A percentile compares a stretch with the other conserved stretches of the same genome.
phyloP scores from a whole-genome alignment of 2,888 invertebrate genomes.

The Ecdyonurus torrentis region DNA sequence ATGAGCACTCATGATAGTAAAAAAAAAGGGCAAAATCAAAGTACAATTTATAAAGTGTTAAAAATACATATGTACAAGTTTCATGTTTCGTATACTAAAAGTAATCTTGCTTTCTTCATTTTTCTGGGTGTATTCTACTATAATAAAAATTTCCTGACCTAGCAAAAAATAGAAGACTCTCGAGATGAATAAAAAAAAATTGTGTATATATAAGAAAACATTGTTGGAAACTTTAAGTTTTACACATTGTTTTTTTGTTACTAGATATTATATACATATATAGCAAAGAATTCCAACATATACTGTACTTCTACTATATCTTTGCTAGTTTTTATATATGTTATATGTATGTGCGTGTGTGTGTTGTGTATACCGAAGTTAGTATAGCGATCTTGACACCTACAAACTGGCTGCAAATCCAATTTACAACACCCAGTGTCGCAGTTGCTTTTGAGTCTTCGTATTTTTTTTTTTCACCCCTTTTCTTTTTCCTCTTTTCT shows the following conservation, averaged over 20 bases:
- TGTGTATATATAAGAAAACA: background rate
- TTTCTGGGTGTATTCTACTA: no score
- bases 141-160: background rate
- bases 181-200: background rate
- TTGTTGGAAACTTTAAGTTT: background rate
- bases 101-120: background rate
- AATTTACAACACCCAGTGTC: background rate
- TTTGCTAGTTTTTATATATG: background rate
- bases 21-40: no score
- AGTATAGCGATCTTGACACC: background rate
- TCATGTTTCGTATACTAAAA: no score
- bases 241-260: background rate
- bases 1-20: no score
- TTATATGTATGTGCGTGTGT: no score
- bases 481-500: background rate
- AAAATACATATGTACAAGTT: no score
- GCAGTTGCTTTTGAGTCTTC: background rate
- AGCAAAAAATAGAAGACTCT: background rate
- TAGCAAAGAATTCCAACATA: no score
- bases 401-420: constrained; percentile 1
- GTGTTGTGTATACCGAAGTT: no score
- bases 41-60: no score
- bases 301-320: no score
- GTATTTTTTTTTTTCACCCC: background rate
- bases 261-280: background rate